A percentile compares a stretch with the other conserved stretches of the same genome.
phyloP scores from a whole-genome alignment of 2,113 vertebrate genomes.

The Nestor notabilis region DNA sequence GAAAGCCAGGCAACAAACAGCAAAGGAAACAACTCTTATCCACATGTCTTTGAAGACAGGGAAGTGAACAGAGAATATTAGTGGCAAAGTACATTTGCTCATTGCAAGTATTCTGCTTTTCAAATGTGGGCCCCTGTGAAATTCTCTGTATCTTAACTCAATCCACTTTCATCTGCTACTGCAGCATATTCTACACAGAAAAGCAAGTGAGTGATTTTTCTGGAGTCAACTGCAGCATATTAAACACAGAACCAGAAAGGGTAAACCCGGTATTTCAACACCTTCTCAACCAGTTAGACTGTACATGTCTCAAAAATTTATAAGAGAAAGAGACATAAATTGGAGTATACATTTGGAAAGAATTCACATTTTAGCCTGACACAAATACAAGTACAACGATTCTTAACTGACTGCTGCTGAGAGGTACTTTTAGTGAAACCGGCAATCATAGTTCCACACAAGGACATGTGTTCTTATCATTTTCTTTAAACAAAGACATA shows the following conservation, averaged over 20 bases:
- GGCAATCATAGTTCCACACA: background rate
- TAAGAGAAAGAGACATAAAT: background rate
- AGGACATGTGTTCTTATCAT: background rate
- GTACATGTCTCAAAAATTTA: background rate
- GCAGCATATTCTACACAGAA: background rate
- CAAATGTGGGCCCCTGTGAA: background rate
- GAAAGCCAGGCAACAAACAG: background rate
- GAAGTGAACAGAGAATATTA: background rate
- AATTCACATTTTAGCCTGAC: background rate
- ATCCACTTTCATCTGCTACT: background rate
- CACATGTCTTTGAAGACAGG: background rate
- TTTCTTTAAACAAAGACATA: background rate
- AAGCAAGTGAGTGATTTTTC: background rate
- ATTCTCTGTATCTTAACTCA: conserved; percentile 10
- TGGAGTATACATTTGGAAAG: background rate
- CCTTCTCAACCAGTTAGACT: background rate
- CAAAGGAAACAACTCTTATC: background rate
- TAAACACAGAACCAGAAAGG: background rate
- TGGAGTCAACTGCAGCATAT: background rate
- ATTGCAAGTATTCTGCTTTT: conserved; percentile 15
- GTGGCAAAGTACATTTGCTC: background rate
- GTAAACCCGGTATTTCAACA: background rate
- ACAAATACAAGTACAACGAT: background rate
- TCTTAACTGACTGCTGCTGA: background rate
- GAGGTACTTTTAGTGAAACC: background rate